A percentile compares a stretch with the other conserved stretches of the same genome.
These are phyloP conservation scores for Tenthredo amoena DNA, from an alignment of 2,888 invertebrate genomes.

Conservation along the genomic window DNA sequence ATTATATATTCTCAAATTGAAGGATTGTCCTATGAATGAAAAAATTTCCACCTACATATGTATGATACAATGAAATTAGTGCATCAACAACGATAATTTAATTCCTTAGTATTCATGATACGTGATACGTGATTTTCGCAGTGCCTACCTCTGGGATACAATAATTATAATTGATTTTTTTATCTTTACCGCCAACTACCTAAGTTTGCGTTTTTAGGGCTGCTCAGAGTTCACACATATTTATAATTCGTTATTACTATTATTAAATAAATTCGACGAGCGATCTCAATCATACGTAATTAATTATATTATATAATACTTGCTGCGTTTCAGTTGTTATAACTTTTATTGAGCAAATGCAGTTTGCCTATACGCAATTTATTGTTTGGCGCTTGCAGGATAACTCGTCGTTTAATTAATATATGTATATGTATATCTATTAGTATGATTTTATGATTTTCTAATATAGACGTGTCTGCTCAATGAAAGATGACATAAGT, in stretches of 20 bases:
- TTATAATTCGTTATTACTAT: constrained; percentile 42
- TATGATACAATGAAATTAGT: constrained; percentile 52
- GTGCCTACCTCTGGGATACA: constrained; percentile 29
- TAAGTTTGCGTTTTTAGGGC: background rate
- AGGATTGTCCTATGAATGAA: constrained; percentile 1
- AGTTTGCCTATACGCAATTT: constrained; percentile 51
- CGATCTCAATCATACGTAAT: constrained; percentile 35
- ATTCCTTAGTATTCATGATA: constrained; percentile 42
- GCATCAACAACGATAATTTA: constrained; percentile 51
- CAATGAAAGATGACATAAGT: constrained; percentile 30
- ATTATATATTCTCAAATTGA: background rate
- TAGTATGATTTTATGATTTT: constrained; percentile 32
- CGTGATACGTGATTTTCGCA: constrained; percentile 47
- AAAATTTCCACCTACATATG: constrained; percentile 22
- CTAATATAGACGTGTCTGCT: constrained; percentile 34
- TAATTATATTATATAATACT: constrained; percentile 54
- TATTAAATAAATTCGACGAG: constrained; percentile 53
- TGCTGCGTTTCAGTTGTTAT: constrained; percentile 56
- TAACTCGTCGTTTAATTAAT: constrained; percentile 35
- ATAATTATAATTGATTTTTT: constrained; percentile 22
- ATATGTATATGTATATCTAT: constrained; percentile 24
- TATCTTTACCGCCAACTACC: background rate
- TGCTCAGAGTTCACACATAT: constrained; percentile 38
- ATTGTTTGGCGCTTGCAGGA: constrained; percentile 35
- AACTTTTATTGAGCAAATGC: constrained; percentile 53